Evolutionary conservation across 2,113 vertebrate genomes (phyloP), one percentile per base, ranked within the genome.

Genomic region (Dermatemys mawii): DNA sequence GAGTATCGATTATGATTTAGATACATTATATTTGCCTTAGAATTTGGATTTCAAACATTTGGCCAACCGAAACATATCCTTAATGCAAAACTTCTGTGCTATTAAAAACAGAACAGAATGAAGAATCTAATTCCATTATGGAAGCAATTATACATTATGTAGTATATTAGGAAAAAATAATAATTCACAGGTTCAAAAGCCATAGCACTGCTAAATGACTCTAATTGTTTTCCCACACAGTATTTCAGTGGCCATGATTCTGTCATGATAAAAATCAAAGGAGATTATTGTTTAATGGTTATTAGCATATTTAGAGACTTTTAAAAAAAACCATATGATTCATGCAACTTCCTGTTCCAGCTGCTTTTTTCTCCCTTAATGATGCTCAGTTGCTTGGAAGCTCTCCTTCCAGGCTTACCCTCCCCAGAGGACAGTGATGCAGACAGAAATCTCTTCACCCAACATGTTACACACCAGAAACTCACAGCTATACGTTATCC

Each of bases 41-140:
- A 97, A 97, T 97, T 94, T 88, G 86, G 78, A 89, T 95, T 97
- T 95, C 93, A 96, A 94, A 89, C 84, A 84, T 86, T 95, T 70
- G 75, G 78, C 57, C 75, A 84, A 87, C 80, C 80, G 24, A 48
- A 38, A 83, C 86, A 90, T 78, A 63, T 93, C 79, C 89, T 92
- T 90, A 94, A 70, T 76, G 60, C 78, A 94, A 90, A 75, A 84
- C 78, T 90, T 79, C 81, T 53, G 81, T 92, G 87, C 94, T 78
- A 88, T 38, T 83, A 94, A 88, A 96, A 97, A 95, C 88, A 57
- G 78, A 89, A 95, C 11, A 81, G 50, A 95, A 94, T 97, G 96
- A 92, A 94, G 93, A 85, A 88, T n/a, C 78, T 51, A 88, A 97
- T 95, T 96, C 91, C 70, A 91, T 90, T 86, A 76, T 21, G 41